Evolutionary conservation across 2,888 invertebrate genomes (phyloP), one percentile per base, ranked within the genome.

Genomic region (Leptarthrus brevirostris): DNA sequence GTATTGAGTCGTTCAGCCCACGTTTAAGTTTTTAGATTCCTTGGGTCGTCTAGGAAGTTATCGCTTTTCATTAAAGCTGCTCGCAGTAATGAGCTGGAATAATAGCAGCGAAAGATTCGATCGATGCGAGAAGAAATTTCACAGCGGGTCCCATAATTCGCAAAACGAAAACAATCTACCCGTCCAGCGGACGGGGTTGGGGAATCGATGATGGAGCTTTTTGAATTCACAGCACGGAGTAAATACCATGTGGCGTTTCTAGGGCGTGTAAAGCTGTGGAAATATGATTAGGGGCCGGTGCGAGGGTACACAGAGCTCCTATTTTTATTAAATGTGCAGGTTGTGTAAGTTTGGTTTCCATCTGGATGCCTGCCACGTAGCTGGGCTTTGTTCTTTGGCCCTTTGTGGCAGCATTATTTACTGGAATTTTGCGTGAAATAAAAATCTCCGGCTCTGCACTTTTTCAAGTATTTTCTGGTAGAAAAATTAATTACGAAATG

Each of bases 321-420:
- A 69, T 69, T 69, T 69, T 69, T 69, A 69, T 52, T 69, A 69
- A 69, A 69, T 69, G 69, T 69, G 69, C 69, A 69, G 69, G 69
- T 69, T 52, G 64, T 52, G 69, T 69, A 52, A 69, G 52, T 69
- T 69, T 36, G 49, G 69, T 34, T 69, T 69, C 69, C 69, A 69
- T 69, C 69, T 69, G 69, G 69, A 69, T 69, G 69, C 69, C 69
- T 69, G 52, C 69, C 69, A 69, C 69, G 69, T 69, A 69, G 49
- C 69, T 69, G 69, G 52, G 69, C 69, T 69, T 69, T 69, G 69
- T 69, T 69, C 69, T 69, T 69, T 69, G 52, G 52, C 52, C 69
- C 69, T 69, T 69, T 69, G 69, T 52, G 69, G 69, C 52, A 52
- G 20, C 18, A 26, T 69, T 69, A 69, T 69, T 69, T 69, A 69